Evolutionary conservation across 2,113 vertebrate species (phyloP).

Genomic region (Epinephelus lanceolatus): DNA sequence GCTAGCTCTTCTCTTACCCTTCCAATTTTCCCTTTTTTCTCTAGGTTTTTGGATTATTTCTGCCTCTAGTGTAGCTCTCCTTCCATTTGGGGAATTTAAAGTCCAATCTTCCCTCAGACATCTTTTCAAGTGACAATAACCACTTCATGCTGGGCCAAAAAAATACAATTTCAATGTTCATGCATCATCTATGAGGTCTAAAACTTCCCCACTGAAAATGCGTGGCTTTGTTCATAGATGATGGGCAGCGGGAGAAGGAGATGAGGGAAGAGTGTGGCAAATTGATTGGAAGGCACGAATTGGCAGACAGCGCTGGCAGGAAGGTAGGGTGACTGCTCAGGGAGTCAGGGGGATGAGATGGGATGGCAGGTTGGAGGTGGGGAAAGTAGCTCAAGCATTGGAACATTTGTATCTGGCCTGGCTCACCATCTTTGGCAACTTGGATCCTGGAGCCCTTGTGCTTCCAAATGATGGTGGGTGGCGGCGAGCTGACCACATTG

Average conservation of each 20-base stretch:
- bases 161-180: slow-evolving; percentile 44
- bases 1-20: not conserved
- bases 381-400: slow-evolving; percentile 12
- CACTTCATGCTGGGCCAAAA: slow-evolving; percentile 17
- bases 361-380: slow-evolving; percentile 21
- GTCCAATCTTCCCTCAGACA: slow-evolving; percentile 30
- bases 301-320: slow-evolving; percentile 37
- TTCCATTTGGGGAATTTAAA: slow-evolving; percentile 20
- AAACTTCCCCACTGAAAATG: slow-evolving; percentile 26
- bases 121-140: slow-evolving; percentile 26
- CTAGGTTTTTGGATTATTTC: not conserved
- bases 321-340: slow-evolving; percentile 29
- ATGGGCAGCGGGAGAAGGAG: slow-evolving; percentile 33
- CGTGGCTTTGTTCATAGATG: slow-evolving; percentile 44
- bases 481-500: slow-evolving; percentile 93
- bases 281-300: slow-evolving; percentile 53
- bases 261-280: slow-evolving; percentile 41
- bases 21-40: not conserved
- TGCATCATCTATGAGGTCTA: slow-evolving; percentile 50
- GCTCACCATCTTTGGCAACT: slow-evolving; percentile 93
- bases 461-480: slow-evolving; percentile 94
- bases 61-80: not conserved
- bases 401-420: not conserved
- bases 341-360: slow-evolving; percentile 14
- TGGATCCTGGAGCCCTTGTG: slow-evolving; percentile 90